Conservation (phyloP, 2,888 invertebrate genomes). For the Drosophila hamatofila region DNA sequence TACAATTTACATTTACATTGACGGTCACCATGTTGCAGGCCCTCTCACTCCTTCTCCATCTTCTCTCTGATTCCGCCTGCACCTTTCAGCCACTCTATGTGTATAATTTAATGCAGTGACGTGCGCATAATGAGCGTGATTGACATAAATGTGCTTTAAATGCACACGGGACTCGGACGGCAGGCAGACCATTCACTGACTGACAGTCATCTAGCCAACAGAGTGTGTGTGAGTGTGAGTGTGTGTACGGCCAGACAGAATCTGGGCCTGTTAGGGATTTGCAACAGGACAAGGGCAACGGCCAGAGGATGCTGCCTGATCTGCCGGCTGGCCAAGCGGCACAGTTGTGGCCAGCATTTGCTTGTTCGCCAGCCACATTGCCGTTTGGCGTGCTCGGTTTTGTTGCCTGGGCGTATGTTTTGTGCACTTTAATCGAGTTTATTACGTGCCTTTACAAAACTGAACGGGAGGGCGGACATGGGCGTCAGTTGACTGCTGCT, state of each 20-base stretch:
- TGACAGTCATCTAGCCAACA: constrained; percentile 36
- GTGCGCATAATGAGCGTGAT: constrained; percentile 78
- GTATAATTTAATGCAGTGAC: constrained; percentile 75
- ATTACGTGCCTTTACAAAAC: constrained; percentile 61
- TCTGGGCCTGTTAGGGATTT: constrained; percentile 19
- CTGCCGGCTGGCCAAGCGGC: constrained; percentile 30
- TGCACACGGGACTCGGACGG: constrained; percentile 58
- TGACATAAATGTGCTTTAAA: constrained; percentile 78
- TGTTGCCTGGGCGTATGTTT: constrained; percentile 69
- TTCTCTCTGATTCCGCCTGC: constrained; percentile 9
- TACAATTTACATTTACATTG: constrained; percentile 59
- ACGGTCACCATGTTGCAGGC: constrained; percentile 36
- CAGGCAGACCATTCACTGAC: constrained; percentile 27
- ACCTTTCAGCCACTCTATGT: constrained; percentile 26
- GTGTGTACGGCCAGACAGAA: constrained; percentile 12
- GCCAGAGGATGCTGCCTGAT: background rate
- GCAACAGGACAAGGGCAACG: background rate
- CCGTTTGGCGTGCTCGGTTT: constrained; percentile 40
- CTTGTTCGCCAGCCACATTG: constrained; percentile 45
- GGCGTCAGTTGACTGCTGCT: background rate
- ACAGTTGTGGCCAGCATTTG: constrained; percentile 56
- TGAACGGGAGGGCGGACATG: background rate
- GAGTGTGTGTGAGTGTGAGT: background rate
- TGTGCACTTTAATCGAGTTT: constrained; percentile 76
- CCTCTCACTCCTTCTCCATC: background rate